Evolutionary conservation across 2,888 invertebrate genomes (phyloP).

Genomic region (Agrotis exclamationis): DNA sequence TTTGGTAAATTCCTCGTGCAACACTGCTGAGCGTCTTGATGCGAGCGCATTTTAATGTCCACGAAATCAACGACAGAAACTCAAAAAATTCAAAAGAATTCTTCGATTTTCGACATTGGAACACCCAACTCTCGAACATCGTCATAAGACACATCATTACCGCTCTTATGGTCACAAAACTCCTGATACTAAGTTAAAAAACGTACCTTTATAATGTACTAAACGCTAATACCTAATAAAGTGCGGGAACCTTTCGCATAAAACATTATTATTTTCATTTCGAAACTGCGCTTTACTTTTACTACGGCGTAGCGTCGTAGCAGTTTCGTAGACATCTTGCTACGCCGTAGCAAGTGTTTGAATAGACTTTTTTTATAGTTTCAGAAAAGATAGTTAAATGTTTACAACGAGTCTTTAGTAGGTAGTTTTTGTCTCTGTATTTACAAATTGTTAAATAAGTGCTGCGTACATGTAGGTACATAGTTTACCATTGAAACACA

Average conservation of each 20-base stretch:
- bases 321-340: slow-evolving; percentile 39
- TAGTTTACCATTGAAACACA: not conserved
- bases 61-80: rapidly evolving
- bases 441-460: not conserved
- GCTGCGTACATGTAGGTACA: not conserved
- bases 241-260: slow-evolving; percentile 23
- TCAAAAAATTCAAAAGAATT: not conserved
- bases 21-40: too few species aligned
- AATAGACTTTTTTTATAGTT: not conserved
- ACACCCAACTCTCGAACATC: not conserved
- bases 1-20: too few species aligned
- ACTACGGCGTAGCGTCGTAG: slow-evolving; percentile 54
- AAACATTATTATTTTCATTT: slow-evolving; percentile 40
- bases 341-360: slow-evolving; percentile 54
- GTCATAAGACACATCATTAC: slow-evolving; percentile 21
- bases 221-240: slow-evolving; percentile 51
- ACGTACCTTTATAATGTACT: slow-evolving; percentile 35
- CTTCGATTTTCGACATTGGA: not conserved
- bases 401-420: not conserved
- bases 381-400: not conserved
- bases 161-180: slow-evolving; percentile 35
- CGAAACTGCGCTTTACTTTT: slow-evolving; percentile 23
- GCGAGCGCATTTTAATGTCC: too few species aligned
- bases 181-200: slow-evolving; percentile 30
- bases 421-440: not conserved